phyloP scores from a whole-genome alignment of 2,797 vertebrate species.

The Taeniopygia guttata region DNA sequence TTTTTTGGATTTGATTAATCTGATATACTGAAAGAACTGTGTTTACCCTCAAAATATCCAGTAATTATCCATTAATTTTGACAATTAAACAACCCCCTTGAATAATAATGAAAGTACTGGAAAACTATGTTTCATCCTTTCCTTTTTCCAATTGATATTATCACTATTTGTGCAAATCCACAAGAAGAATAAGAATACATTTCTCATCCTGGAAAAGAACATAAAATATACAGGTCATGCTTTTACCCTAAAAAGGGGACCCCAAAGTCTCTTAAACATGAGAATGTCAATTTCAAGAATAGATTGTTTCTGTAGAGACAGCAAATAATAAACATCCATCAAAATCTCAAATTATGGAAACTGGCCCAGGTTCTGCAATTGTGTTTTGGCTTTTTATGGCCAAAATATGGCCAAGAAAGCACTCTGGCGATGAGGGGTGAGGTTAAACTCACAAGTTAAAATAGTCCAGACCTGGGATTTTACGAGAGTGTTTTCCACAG shows the following conservation, averaged over 20 bases:
- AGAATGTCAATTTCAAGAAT: background rate
- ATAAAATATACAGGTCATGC: background rate
- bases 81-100: background rate
- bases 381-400: too few relatives aligned
- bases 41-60: background rate
- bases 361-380: background rate
- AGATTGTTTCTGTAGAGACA: rapidly evolving
- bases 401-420: background rate
- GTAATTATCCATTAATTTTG: background rate
- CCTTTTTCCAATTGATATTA: background rate
- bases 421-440: background rate
- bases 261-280: background rate
- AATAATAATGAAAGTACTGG: background rate
- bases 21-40: background rate
- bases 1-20: background rate
- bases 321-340: background rate
- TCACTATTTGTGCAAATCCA: background rate
- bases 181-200: background rate
- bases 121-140: background rate
- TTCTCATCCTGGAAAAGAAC: background rate
- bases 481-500: background rate
- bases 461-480: background rate
- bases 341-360: background rate
- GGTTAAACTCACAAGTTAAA: background rate
- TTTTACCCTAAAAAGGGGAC: background rate